phyloP scores from a whole-genome alignment of 2,888 invertebrate species.

The Cerastis rubricosa region DNA sequence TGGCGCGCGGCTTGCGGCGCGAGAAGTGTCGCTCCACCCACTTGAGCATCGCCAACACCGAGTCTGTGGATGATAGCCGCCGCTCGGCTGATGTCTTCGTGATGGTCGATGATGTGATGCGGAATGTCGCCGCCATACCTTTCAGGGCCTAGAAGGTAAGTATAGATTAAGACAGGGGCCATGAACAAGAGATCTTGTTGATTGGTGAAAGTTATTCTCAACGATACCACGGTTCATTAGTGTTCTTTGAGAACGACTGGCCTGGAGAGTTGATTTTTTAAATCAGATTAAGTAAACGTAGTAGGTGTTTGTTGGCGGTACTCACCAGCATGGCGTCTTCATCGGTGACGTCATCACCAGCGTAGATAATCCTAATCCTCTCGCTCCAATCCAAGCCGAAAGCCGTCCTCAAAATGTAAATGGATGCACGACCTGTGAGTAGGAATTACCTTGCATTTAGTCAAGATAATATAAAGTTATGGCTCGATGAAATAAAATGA shows the following conservation, averaged over 20 bases:
- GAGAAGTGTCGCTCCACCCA: constrained; percentile 97
- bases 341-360: constrained; percentile 96
- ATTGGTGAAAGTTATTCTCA: background rate
- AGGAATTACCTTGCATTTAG: constrained; percentile 1
- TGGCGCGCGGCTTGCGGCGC: constrained; percentile 94
- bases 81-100: constrained; percentile 96
- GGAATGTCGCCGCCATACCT: constrained; percentile 98
- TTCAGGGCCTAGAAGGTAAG: constrained; percentile 93
- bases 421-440: constrained; percentile 94
- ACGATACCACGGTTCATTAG: background rate
- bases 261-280: background rate
- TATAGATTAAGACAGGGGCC: background rate
- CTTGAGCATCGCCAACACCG: constrained; percentile 96
- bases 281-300: background rate
- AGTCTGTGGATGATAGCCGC: constrained; percentile 96
- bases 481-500: background rate
- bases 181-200: background rate
- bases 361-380: constrained; percentile 96
- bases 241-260: background rate
- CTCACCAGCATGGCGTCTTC: constrained; percentile 97
- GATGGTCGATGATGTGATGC: constrained; percentile 96
- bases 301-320: constrained; percentile 20
- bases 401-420: constrained; percentile 96
- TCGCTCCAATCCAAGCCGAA: constrained; percentile 98
- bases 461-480: background rate